Evolutionary conservation across 1,140 invertebrate species (phyloP).

Genomic region (Drosophila murphyi): DNA sequence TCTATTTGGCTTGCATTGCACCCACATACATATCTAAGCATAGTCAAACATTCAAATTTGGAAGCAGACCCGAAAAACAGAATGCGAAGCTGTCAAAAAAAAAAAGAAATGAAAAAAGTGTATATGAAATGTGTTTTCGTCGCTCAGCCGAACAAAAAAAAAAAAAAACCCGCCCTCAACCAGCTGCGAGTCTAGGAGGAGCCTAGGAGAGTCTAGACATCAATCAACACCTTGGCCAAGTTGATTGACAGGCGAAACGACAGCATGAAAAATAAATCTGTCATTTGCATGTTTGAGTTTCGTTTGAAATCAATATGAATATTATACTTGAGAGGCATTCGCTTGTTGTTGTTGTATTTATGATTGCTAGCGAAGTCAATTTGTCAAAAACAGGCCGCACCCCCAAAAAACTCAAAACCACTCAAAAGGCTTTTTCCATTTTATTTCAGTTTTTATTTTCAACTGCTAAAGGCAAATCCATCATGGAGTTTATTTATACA

Average conservation of each 20-base stretch:
- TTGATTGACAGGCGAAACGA: constrained; percentile 76
- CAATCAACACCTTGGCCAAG: constrained; percentile 76
- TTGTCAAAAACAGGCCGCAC: constrained; percentile 70
- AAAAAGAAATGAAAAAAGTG: not conserved
- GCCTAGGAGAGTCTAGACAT: constrained; percentile 57
- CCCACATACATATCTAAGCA: constrained; percentile 29
- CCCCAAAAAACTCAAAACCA: constrained; percentile 7
- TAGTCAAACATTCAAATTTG: constrained; percentile 17
- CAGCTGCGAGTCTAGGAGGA: constrained; percentile 21
- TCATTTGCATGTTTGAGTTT: constrained; percentile 77
- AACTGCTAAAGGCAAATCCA: constrained; percentile 43
- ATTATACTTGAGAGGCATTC: constrained; percentile 58
- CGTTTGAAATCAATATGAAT: constrained; percentile 79
- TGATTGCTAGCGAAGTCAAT: constrained; percentile 74
- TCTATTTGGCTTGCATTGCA: constrained; percentile 44
- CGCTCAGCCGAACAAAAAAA: constrained; percentile 2
- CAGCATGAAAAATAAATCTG: constrained; percentile 76
- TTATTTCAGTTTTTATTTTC: constrained; percentile 34
- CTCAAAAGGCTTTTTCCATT: constrained; percentile 50
- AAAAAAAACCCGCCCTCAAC: constrained; percentile 3
- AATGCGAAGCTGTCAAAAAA: constrained; percentile 47
- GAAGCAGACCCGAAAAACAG: constrained; percentile 5
- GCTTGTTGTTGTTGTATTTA: constrained; percentile 35
- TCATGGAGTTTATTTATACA: constrained; percentile 45
- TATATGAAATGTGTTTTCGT: constrained; percentile 35